phyloP scores from a whole-genome alignment of 2,888 invertebrate species.

The Zelleria hepariella region DNA sequence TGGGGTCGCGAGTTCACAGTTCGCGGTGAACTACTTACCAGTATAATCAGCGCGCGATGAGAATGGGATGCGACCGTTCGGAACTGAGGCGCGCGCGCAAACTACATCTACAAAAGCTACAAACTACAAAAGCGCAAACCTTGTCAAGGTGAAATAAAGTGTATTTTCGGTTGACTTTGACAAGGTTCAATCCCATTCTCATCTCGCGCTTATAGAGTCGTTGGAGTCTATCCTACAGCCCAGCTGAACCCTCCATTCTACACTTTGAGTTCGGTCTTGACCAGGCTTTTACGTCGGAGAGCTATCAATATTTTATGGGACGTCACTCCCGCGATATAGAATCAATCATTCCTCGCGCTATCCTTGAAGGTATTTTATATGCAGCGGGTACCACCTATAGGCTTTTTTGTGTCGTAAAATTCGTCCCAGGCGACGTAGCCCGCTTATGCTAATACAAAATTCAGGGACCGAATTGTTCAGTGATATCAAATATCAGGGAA shows the following conservation, averaged over 20 bases:
- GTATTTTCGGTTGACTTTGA: too few relatives aligned
- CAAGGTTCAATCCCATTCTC: too few relatives aligned
- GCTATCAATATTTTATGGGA: slow-evolving; percentile 44
- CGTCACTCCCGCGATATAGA: slow-evolving; percentile 30
- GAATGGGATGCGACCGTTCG: too few relatives aligned
- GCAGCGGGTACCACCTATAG: slow-evolving; percentile 22
- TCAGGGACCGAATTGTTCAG: slow-evolving; percentile 3
- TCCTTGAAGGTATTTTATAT: slow-evolving; percentile 34
- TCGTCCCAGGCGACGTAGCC: slow-evolving; percentile 15
- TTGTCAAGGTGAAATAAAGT: too few relatives aligned
- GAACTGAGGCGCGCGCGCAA: too few relatives aligned
- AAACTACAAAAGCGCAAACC: too few relatives aligned
- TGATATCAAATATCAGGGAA: slow-evolving; percentile 3
- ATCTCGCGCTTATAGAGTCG: too few relatives aligned
- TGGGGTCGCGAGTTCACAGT: too few relatives aligned
- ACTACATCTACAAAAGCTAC: too few relatives aligned
- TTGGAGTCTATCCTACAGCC: too few relatives aligned
- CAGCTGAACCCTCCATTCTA: not conserved
- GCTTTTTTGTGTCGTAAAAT: slow-evolving; percentile 31
- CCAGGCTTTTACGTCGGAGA: slow-evolving; percentile 9
- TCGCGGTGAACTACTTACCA: too few relatives aligned
- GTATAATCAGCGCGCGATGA: too few relatives aligned
- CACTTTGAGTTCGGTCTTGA: not conserved
- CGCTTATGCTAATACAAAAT: slow-evolving; percentile 12
- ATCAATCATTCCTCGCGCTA: slow-evolving; percentile 39